These are phyloP conservation scores for Parapsyche elsis DNA, from an alignment of 1,140 invertebrate genomes.

Conservation along the genomic window DNA sequence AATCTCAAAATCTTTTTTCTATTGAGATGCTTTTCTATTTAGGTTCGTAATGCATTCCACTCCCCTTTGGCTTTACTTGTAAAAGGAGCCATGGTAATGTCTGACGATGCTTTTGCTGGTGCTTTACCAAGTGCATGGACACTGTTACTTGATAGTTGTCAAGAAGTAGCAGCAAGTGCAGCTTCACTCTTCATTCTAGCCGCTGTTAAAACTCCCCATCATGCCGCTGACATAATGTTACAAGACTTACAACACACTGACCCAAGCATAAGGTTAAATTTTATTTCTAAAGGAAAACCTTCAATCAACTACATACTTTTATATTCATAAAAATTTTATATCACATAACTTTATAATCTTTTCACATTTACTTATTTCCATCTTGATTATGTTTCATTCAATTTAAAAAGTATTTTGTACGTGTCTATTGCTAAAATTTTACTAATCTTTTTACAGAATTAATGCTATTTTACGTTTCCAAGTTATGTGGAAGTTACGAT, in stretches of 20 bases:
- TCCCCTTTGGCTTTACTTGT: constrained; percentile 87
- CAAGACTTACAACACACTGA: constrained; percentile 86
- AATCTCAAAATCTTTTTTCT: constrained; percentile 39
- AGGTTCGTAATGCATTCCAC: constrained; percentile 90
- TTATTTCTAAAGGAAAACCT: background rate
- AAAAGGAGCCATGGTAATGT: constrained; percentile 92
- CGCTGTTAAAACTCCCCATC: constrained; percentile 89
- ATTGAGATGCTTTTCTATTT: constrained; percentile 58
- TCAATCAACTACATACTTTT: constrained; percentile 3
- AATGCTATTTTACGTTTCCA: constrained; percentile 80
- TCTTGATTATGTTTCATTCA: background rate
- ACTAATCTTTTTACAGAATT: constrained; percentile 60
- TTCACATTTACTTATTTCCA: constrained; percentile 13
- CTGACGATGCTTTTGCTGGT: constrained; percentile 88
- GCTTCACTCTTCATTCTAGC: constrained; percentile 93
- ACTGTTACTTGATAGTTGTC: constrained; percentile 84
- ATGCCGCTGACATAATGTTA: constrained; percentile 89
- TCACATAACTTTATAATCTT: background rate
- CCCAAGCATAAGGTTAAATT: constrained; percentile 76
- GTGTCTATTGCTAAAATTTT: constrained; percentile 19
- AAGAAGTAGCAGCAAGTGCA: constrained; percentile 81
- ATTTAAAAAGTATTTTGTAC: background rate
- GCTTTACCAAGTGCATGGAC: constrained; percentile 94
- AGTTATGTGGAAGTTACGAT: constrained; percentile 96
- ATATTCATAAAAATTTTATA: constrained; percentile 22